Base-by-base conservation (phyloP, 2,797 vertebrate genomes). In the Gouania willdenowi region DNA sequence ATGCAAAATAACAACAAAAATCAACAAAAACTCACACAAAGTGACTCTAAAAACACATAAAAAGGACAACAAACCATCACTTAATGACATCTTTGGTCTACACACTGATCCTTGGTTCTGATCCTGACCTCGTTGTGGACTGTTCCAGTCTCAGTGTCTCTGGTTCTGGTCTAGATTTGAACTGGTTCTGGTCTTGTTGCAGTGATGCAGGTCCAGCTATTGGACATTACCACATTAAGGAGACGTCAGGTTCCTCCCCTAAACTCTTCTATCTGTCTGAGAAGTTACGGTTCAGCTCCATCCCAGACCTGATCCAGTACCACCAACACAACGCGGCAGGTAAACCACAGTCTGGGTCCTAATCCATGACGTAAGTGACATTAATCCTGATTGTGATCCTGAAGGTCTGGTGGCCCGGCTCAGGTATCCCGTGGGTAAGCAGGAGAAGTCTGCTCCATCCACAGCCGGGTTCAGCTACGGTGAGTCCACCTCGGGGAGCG, bases 381-480 rank as follows among this genome's bases (percentile, higher is more conserved):
- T n/a, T n/a, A n/a, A n/a, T n/a, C n/a, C n/a, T n/a, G n/a, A n/a
- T n/a, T n/a, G n/a, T n/a, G n/a, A n/a, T n/a, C 12, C 59, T n/a
- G n/a, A n/a, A 98, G 95, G 95, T 63, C 90, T 98, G 0, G 91
- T 94, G 10, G 88, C 91, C 21, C 91, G 95, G 58, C 70, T 98
- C 47, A 81, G 95, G 54, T 95, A 98, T 44, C 91, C 94, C 0
- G 92, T 94, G 1, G 89, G 88, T 3, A 81, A 88, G 5, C 89
- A 89, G 47, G 89, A 76, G 38, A 90, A 52, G 1, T 84, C 78
- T 0, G 93, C 88, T 13, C 94, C 95, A 0, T 89, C 92, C 9
- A 98, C 95, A 0, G 95, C 94, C 5, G 95, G 94, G 17, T 98
- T 98, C 82, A 98, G 95, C 79, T 98, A 97, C 1, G 94, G 94